Evolutionary conservation across 2,888 invertebrate species (phyloP).

Genomic region (Cephus nigrinus): DNA sequence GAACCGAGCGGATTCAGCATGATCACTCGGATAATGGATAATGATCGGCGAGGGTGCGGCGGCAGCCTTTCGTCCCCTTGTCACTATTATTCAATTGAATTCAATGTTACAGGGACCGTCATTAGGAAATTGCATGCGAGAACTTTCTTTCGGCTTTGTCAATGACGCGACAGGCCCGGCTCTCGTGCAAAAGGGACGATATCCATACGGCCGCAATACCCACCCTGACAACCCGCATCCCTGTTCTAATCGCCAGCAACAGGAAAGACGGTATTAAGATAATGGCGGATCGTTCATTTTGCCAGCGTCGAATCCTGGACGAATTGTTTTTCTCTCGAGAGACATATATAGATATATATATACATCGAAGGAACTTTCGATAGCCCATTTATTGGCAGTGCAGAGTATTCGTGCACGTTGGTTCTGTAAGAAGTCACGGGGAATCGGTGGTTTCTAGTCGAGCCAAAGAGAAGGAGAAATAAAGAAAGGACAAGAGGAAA

Average conservation of each 20-base stretch:
- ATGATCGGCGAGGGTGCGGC: conserved; percentile 51
- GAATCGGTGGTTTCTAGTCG: too few species aligned
- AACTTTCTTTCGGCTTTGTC: conserved; percentile 63
- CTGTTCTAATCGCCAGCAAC: not conserved
- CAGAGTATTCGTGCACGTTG: too few species aligned
- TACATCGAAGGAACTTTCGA: not conserved
- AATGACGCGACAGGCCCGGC: not conserved
- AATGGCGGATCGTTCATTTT: not conserved
- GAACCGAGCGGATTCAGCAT: conserved; percentile 56
- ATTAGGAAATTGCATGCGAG: conserved; percentile 66
- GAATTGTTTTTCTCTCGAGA: too few species aligned
- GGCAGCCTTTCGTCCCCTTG: conserved; percentile 51
- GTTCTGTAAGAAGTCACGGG: too few species aligned
- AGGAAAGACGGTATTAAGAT: not conserved
- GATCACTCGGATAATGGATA: conserved; percentile 58
- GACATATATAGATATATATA: too few species aligned
- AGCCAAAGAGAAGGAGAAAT: not conserved
- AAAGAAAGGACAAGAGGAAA: not conserved
- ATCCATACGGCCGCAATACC: not conserved
- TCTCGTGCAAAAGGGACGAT: not conserved
- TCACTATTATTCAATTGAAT: conserved; percentile 65
- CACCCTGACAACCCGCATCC: too few species aligned
- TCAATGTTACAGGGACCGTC: conserved; percentile 61
- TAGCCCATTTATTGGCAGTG: too few species aligned
- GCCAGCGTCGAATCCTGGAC: not conserved